Percentiles rank a stretch among this genome's conserved stretches.
phyloP scores from a whole-genome alignment of 2,113 vertebrate genomes.

The Polypterus bichir region DNA sequence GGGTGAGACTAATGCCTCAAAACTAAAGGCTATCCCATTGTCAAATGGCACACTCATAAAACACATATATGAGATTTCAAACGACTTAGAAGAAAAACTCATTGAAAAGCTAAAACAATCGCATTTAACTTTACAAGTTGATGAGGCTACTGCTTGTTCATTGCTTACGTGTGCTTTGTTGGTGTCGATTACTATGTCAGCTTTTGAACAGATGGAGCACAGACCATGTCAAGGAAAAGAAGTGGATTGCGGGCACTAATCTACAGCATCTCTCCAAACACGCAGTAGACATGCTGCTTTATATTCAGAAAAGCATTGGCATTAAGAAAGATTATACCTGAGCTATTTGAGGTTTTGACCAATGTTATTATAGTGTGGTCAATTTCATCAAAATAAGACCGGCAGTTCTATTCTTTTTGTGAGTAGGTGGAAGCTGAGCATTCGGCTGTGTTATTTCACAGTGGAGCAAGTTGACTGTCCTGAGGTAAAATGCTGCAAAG shows the following conservation, averaged over 20 bases:
- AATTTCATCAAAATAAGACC: conserved; percentile 23
- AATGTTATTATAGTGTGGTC: conserved; percentile 9
- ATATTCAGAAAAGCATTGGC: too few relatives aligned
- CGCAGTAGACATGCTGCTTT: too few relatives aligned
- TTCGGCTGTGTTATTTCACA: conserved; percentile 24
- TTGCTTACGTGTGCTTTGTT: not conserved
- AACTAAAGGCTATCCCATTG: conserved; percentile 2
- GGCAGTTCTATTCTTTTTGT: conserved; percentile 23
- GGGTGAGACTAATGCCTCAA: conserved; percentile 1
- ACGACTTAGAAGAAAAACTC: conserved; percentile 5
- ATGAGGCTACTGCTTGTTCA: conserved; percentile 10
- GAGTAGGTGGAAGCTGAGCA: conserved; percentile 26
- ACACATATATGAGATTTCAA: not conserved
- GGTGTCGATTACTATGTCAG: not conserved
- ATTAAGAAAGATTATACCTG: too few relatives aligned
- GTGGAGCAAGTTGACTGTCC: conserved; percentile 22
- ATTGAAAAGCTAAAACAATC: not conserved
- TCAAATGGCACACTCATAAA: conserved; percentile 1
- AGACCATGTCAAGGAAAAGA: conserved; percentile 11
- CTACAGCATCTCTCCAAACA: conserved; percentile 8
- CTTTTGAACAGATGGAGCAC: conserved; percentile 9
- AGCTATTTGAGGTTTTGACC: conserved; percentile 4
- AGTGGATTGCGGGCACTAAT: conserved; percentile 9
- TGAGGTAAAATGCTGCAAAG: conserved; percentile 15
- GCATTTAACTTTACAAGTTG: conserved; percentile 6